Conservation (phyloP, 2,888 invertebrate genomes). For the Nephrotoma flavescens region DNA sequence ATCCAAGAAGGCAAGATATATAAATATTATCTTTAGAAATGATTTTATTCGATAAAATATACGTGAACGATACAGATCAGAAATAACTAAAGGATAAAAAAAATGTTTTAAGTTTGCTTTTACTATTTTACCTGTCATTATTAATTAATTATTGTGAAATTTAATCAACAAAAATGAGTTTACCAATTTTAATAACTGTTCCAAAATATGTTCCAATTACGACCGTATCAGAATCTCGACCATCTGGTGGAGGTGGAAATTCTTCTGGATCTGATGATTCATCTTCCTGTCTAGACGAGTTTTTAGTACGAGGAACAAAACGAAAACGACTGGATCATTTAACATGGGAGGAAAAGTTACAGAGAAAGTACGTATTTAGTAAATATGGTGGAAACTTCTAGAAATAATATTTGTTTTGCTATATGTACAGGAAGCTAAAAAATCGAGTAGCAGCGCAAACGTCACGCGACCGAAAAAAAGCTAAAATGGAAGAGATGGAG, state of each 20-base stretch:
- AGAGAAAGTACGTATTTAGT: slow-evolving; percentile 56
- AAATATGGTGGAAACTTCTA: not conserved
- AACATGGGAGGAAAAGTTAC: slow-evolving; percentile 74
- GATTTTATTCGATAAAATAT: not conserved
- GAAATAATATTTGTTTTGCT: not conserved
- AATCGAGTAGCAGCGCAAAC: slow-evolving; percentile 96
- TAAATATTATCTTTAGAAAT: not conserved
- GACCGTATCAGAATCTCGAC: slow-evolving; percentile 13
- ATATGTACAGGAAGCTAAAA: slow-evolving; percentile 66
- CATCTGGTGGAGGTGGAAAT: slow-evolving; percentile 19
- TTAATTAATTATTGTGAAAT: not conserved
- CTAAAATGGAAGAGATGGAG: slow-evolving; percentile 83
- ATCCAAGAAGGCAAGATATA: not conserved
- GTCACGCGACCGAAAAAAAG: slow-evolving; percentile 91
- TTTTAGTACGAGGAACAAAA: slow-evolving; percentile 28
- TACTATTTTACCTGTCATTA: not conserved
- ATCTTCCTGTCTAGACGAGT: slow-evolving; percentile 14
- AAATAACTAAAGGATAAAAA: not conserved
- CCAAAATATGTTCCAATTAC: slow-evolving; percentile 27
- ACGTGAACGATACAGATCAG: not conserved
- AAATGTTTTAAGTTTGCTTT: not conserved
- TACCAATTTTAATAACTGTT: slow-evolving; percentile 24
- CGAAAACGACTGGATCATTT: slow-evolving; percentile 72
- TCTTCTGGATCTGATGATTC: slow-evolving; percentile 15
- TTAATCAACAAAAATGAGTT: slow-evolving; percentile 10